These are phyloP conservation scores for Ceyx cyanopectus DNA, from an alignment of 2,113 vertebrate genomes.

Conservation along the genomic window DNA sequence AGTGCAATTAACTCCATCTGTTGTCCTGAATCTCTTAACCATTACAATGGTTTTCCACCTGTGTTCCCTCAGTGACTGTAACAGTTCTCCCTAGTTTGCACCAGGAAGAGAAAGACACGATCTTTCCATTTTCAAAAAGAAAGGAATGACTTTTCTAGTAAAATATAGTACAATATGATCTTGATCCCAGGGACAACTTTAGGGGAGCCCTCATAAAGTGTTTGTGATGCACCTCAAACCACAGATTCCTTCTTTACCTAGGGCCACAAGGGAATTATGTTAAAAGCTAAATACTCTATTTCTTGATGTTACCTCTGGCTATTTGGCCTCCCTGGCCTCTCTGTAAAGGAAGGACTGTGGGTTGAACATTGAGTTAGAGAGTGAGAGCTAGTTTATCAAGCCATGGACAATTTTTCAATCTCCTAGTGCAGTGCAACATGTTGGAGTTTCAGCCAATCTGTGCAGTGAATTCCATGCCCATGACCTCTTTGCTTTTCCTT, in stretches of 20 bases:
- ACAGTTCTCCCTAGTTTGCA: not conserved
- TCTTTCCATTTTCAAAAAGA: not conserved
- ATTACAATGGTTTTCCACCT: not conserved
- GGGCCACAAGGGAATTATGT: not conserved
- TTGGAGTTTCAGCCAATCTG: not conserved
- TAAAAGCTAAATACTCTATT: not conserved
- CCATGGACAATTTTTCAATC: not conserved
- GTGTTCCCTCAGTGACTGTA: not conserved
- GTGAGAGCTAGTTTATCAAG: not conserved
- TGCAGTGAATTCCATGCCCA: not conserved
- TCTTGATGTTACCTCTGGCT: not conserved
- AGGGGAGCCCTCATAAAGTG: not conserved
- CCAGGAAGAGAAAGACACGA: not conserved
- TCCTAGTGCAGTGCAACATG: not conserved
- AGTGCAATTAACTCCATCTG: not conserved
- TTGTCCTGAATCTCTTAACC: not conserved
- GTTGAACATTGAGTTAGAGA: not conserved
- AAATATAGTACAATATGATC: not conserved
- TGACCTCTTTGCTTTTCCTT: conserved; percentile 6
- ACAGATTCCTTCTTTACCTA: not conserved
- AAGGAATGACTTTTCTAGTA: not conserved
- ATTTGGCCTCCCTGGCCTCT: not conserved
- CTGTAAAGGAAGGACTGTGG: not conserved
- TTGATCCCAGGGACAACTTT: not conserved
- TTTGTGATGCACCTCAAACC: not conserved